Base-by-base conservation (phyloP, 2,113 vertebrate genomes). In the Serilophus lunatus region DNA sequence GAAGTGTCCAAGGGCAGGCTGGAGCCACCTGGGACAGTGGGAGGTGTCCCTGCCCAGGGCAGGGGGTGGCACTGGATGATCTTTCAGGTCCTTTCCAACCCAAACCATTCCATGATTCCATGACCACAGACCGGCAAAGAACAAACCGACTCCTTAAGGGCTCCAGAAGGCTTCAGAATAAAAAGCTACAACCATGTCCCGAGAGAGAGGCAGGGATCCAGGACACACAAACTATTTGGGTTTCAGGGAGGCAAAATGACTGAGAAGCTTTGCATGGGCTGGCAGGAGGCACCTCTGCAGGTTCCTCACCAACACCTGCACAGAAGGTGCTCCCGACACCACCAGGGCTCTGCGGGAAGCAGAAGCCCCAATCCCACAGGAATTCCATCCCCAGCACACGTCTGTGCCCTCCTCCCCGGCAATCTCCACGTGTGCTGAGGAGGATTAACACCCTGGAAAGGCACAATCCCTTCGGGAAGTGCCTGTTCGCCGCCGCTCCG, bases 321-420 rank as follows among this genome's bases (percentile, higher is more conserved):
- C 28, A 36, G 54, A 50, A 50, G n/a, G 28, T 0, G 17, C 50
- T 35, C 54, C 61, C 17, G 2, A 22, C 33, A 9, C 12, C 18
- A 0, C 12, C 36, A 6, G 4, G 1, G 17, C 5, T 14, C 33
- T 4, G 33, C 1, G 0, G 0, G 11, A 51, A 51, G 65, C 64
- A 40, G 60, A 20, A 50, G 12, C 65, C 56, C 38, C 45, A 16
- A 6, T 4, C 60, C 65, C 20, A 4, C 60, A 25, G 15, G 13
- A 29, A 19, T 5, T 0, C 13, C 3, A 19, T 7, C 49, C 53
- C 59, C 56, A 56, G 64, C 53, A 9, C 60, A 7, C 4, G 0
- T 18, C 33, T 9, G 20, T 13, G 36, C 60, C 31, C 10, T 33
- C 47, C 50, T 38, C 23, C 53, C 1, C 2, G 0, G 63, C 22